phyloP scores from a whole-genome alignment of 2,797 vertebrate species.

The Chiloscyllium punctatum region DNA sequence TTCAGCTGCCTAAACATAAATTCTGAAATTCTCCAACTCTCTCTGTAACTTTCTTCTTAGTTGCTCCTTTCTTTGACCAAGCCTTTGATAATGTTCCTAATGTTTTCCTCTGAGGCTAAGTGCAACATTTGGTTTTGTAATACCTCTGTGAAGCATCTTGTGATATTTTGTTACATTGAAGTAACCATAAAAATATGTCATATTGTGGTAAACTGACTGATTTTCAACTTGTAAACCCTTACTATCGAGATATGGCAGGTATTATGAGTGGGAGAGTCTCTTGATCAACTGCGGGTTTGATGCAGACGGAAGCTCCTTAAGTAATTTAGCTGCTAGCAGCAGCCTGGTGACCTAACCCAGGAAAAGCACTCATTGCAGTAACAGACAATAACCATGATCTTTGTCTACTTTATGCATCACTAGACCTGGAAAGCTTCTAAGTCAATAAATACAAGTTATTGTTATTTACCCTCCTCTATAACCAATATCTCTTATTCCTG shows the following conservation, averaged over 20 bases:
- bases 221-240: no score
- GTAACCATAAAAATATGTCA: not conserved
- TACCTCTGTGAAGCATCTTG: not conserved
- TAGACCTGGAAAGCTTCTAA: not conserved
- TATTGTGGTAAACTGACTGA: no score
- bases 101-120: not conserved
- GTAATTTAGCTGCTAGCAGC: no score
- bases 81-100: not conserved
- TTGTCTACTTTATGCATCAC: no score
- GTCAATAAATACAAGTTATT: not conserved
- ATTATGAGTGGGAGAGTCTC: no score
- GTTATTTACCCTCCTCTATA: not conserved
- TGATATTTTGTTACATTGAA: not conserved
- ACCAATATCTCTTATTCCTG: not conserved
- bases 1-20: not conserved
- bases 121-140: no score
- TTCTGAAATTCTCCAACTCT: not conserved
- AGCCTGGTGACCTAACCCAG: no score
- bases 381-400: no score
- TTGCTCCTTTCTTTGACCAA: not conserved
- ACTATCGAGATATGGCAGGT: no score
- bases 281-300: no score
- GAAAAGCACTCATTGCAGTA: no score
- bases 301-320: no score
- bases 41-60: not conserved